Percentiles rank a stretch among this genome's conserved stretches.
phyloP scores from a whole-genome alignment of 2,888 invertebrate genomes.

The Microchrysa polita region DNA sequence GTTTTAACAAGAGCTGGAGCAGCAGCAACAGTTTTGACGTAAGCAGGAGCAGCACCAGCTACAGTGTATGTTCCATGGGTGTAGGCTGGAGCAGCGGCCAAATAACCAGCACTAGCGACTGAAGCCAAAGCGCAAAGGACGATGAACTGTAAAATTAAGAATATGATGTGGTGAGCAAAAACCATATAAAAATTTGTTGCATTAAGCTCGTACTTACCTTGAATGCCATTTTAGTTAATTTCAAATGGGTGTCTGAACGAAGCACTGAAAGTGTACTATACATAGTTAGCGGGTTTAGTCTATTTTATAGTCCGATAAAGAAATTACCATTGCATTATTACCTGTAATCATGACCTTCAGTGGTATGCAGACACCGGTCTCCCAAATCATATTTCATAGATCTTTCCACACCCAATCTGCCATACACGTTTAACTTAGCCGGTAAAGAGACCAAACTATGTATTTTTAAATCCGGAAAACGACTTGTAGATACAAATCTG shows the following conservation, averaged over 20 bases:
- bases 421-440: no score
- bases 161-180: no score
- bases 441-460: no score
- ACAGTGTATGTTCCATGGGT: conserved; percentile 12
- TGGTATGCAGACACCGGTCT: conserved; percentile 4
- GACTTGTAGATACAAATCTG: no score
- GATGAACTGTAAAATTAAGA: conserved; percentile 54
- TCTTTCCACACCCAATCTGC: not conserved
- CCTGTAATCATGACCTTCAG: conserved; percentile 4
- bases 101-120: conserved; percentile 57
- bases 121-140: conserved; percentile 57
- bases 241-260: conserved; percentile 9
- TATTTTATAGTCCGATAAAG: conserved; percentile 27
- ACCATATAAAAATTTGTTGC: no score
- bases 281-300: not conserved
- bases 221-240: conserved; percentile 34
- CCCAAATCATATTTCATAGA: conserved; percentile 16
- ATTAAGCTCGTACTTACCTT: no score
- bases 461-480: no score
- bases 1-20: conserved; percentile 48
- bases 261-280: conserved; percentile 32
- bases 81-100: conserved; percentile 47
- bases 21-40: conserved; percentile 41
- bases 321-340: conserved; percentile 4
- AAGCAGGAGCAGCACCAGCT: conserved; percentile 41